Conservation (phyloP, 2,888 invertebrate genomes). For the Meliscaeva auricollis region DNA sequence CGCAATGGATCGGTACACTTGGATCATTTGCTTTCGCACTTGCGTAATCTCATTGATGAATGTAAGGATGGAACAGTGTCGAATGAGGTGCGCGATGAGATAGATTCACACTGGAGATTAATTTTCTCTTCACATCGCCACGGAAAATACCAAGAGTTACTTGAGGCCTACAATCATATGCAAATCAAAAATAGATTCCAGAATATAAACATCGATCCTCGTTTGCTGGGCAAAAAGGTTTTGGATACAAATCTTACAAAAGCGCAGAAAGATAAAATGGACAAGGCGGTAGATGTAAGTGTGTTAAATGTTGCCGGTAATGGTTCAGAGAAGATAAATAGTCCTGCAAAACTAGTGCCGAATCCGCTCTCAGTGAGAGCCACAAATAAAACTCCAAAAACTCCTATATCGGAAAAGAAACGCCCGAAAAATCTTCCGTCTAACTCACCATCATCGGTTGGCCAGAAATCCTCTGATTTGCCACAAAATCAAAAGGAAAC, state of each 20-base stretch:
- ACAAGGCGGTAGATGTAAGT: slow-evolving; percentile 43
- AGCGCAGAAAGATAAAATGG: slow-evolving; percentile 77
- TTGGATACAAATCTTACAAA: slow-evolving; percentile 73
- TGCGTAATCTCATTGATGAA: slow-evolving; percentile 78
- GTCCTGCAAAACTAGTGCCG: slow-evolving; percentile 34
- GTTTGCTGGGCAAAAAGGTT: slow-evolving; percentile 78
- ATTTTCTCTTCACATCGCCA: slow-evolving; percentile 85
- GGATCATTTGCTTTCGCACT: slow-evolving; percentile 83
- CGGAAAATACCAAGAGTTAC: slow-evolving; percentile 80
- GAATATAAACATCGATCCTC: slow-evolving; percentile 79
- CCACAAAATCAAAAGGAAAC: slow-evolving; percentile 1
- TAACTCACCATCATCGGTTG: slow-evolving; percentile 4
- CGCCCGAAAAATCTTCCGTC: slow-evolving; percentile 32
- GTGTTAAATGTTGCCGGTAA: neutral
- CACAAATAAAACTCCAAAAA: slow-evolving; percentile 30
- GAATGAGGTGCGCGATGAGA: slow-evolving; percentile 84
- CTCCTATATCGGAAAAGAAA: slow-evolving; percentile 45
- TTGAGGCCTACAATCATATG: slow-evolving; percentile 79
- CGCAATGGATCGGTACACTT: slow-evolving; percentile 85
- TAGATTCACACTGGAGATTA: slow-evolving; percentile 85
- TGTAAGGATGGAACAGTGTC: slow-evolving; percentile 81
- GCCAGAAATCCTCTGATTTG: slow-evolving; percentile 53
- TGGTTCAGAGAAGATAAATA: slow-evolving; percentile 5
- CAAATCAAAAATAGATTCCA: slow-evolving; percentile 79
- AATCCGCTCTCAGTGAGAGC: slow-evolving; percentile 53